Base-by-base conservation (phyloP, 2,888 invertebrate species). In the Heteromyza rotundicornis region DNA sequence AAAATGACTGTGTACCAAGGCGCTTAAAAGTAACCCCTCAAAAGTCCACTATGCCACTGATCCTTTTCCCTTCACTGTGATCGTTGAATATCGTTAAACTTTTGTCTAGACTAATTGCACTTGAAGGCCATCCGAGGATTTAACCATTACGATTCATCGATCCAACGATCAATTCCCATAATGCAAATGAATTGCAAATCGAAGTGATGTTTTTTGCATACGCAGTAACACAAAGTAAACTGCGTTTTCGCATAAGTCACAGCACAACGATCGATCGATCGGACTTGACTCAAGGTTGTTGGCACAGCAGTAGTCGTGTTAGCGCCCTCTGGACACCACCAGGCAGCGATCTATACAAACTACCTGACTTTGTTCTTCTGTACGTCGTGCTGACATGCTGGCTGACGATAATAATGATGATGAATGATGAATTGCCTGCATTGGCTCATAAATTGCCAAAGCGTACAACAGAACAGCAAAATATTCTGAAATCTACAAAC, bases 21-120 rank as follows among this genome's bases (percentile, higher is more conserved):
- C n/a, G n/a, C n/a, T n/a, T n/a, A n/a, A n/a, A n/a, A n/a, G n/a
- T n/a, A n/a, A n/a, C n/a, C n/a, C n/a, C n/a, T n/a, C n/a, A n/a
- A n/a, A n/a, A n/a, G n/a, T n/a, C n/a, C n/a, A n/a, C n/a, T n/a
- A n/a, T n/a, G n/a, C n/a, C n/a, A n/a, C n/a, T n/a, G n/a, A n/a
- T n/a, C n/a, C n/a, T n/a, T n/a, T n/a, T n/a, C n/a, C n/a, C n/a
- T n/a, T n/a, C n/a, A n/a, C n/a, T n/a, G n/a, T n/a, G n/a, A n/a
- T n/a, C n/a, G n/a, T n/a, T n/a, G n/a, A n/a, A n/a, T n/a, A n/a
- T n/a, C n/a, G n/a, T n/a, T n/a, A n/a, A n/a, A n/a, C n/a, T n/a
- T n/a, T n/a, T 3, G 40, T 40, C 40, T 40, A 40, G 40, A 40
- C 40, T 40, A 40, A 40, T 40, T 40, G 40, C n/a, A n/a, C 40